phyloP scores from a whole-genome alignment of 1,140 invertebrate genomes.

The Heliconius congener region DNA sequence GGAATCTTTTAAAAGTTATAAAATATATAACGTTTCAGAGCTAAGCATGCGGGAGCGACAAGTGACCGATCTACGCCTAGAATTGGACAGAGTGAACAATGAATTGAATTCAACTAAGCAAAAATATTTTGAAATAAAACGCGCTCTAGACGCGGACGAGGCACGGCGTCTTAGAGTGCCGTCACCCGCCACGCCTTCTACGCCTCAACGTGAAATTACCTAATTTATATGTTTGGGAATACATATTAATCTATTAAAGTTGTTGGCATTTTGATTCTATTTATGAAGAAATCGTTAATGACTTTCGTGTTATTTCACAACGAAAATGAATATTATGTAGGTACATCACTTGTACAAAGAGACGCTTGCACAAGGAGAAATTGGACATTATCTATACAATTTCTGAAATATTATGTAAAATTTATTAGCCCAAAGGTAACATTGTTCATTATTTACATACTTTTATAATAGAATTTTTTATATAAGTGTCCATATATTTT shows the following conservation, averaged over 20 bases:
- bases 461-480: neutral
- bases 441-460: too few species aligned
- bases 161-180: constrained; percentile 55
- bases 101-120: constrained; percentile 64
- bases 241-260: too few species aligned
- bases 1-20: too few species aligned
- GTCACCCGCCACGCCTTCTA: constrained; percentile 38
- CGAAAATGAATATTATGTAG: too few species aligned
- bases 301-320: too few species aligned
- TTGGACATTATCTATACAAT: too few species aligned
- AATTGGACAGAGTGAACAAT: constrained; percentile 55
- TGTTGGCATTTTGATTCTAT: too few species aligned
- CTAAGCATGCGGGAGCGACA: constrained; percentile 74
- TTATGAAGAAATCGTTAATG: too few species aligned
- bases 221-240: neutral
- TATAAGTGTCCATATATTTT: neutral
- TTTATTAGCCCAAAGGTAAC: too few species aligned
- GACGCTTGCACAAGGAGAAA: too few species aligned
- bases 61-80: constrained; percentile 62
- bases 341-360: too few species aligned
- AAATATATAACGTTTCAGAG: constrained; percentile 46
- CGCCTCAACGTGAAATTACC: neutral
- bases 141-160: constrained; percentile 69
- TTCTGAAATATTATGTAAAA: too few species aligned
- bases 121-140: constrained; percentile 70